Evolutionary conservation across 2,113 vertebrate species (phyloP), one percentile per base, ranked within the genome.

Genomic region (human (Homo sapiens)): DNA sequence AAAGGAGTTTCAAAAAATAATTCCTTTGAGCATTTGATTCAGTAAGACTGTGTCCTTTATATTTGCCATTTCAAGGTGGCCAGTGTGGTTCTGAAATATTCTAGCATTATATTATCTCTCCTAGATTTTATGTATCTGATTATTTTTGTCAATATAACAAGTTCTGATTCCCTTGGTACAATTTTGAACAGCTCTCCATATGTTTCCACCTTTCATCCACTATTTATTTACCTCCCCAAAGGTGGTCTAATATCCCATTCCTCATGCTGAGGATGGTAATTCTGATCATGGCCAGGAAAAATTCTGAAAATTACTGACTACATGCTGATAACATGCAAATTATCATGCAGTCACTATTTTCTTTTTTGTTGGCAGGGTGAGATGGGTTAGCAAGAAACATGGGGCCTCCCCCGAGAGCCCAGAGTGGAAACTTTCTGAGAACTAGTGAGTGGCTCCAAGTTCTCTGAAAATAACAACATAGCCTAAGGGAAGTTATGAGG

Each of bases 111-210:
- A 87, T 70, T 48, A 70, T n/a, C 80, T 90, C 5, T 70, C 35
- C 32, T 93, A 40, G 1, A 92, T 93, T 96, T 95, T n/a, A 55
- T 83, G 61, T 40, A 23, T 89, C 70, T 18, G 82, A 68, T 93
- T 43, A 57, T 84, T 73, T 64, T 57, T 90, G 6, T 73, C 85
- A 83, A 18, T 43, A 61, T 32, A 80, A 17, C 52, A 68, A 79
- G 50, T 70, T 85, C 38, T 25, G 83, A 6, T 8, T 95, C 23
- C 59, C 2, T 38, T 64, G 35, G 52, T 16, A 83, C 13, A n/a
- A 48, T 61, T 73, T 16, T 94, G 43, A 50, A 30, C 35, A 64
- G 9, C 20, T 81, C 8, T 85, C 43, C 3, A 22, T 1, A 5
- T 45, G 86, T 48, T 73, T 86, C 25, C 7, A 61, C 3, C 10